These are phyloP conservation scores for Drosophila helvetica DNA, from an alignment of 2,888 invertebrate genomes.

Conservation along the genomic window DNA sequence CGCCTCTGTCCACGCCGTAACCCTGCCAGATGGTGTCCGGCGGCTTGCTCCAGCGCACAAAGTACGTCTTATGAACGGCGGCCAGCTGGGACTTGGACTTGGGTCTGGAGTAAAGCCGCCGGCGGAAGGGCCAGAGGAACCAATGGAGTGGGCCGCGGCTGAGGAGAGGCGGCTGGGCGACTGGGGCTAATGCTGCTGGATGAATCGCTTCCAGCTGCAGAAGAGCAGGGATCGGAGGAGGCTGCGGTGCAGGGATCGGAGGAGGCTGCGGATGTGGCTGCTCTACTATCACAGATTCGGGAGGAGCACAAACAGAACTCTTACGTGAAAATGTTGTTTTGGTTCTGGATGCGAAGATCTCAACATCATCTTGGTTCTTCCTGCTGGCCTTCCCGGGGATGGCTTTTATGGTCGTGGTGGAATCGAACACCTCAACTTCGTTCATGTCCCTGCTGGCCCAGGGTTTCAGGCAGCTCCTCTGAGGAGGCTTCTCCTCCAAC, in stretches of 20 bases:
- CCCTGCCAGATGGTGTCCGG: conserved; percentile 69
- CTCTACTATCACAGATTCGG: conserved; percentile 42
- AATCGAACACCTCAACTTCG: conserved; percentile 61
- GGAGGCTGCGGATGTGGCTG: conserved; percentile 37
- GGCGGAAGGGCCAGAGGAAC: conserved; percentile 72
- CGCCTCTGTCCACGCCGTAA: conserved; percentile 55
- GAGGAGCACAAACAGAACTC: background rate
- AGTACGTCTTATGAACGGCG: conserved; percentile 82
- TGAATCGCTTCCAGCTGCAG: conserved; percentile 56
- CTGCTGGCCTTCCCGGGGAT: conserved; percentile 1
- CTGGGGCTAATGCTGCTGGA: conserved; percentile 1
- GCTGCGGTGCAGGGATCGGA: background rate
- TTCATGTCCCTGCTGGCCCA: conserved; percentile 41
- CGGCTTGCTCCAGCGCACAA: conserved; percentile 81
- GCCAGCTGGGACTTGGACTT: conserved; percentile 57
- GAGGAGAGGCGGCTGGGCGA: conserved; percentile 1
- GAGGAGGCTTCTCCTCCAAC: conserved; percentile 31
- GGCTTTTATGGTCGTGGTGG: conserved; percentile 52
- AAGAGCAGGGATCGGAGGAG: background rate
- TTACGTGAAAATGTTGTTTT: background rate
- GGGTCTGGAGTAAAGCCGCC: conserved; percentile 45
- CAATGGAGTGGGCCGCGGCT: conserved; percentile 63
- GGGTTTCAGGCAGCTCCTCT: conserved; percentile 12
- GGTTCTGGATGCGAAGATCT: conserved; percentile 15
- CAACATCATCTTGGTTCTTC: background rate